phyloP scores from a whole-genome alignment of 1,140 invertebrate genomes.

The Trachelipus rathkii region DNA sequence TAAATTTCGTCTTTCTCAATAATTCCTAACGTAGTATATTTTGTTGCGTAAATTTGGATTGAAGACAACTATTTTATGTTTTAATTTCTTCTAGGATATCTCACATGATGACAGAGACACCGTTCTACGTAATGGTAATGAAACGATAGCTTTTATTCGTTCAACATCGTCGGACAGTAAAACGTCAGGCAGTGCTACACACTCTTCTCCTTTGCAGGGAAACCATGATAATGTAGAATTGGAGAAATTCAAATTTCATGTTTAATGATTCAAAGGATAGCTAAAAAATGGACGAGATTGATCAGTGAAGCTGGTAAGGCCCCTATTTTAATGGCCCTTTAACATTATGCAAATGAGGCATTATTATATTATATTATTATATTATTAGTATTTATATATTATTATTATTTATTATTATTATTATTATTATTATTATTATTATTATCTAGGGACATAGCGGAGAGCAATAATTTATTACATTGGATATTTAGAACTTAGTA shows the following conservation, averaged over 20 bases:
- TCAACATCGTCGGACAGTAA: conserved; percentile 75
- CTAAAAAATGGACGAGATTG: conserved; percentile 78
- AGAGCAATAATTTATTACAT: conserved; percentile 91
- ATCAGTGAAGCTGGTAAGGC: conserved; percentile 67
- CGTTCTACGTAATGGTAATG: conserved; percentile 79
- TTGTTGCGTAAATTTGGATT: no score
- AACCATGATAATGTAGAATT: conserved; percentile 67
- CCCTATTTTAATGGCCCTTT: not conserved
- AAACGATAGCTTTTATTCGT: conserved; percentile 71
- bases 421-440: no score
- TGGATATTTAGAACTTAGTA: conserved; percentile 82
- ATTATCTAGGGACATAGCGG: conserved; percentile 69
- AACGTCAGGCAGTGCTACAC: conserved; percentile 68
- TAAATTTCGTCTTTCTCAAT: no score
- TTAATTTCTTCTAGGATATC: conserved; percentile 27
- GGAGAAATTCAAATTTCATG: conserved; percentile 77
- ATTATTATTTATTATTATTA: not conserved
- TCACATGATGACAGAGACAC: conserved; percentile 74
- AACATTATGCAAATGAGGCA: not conserved
- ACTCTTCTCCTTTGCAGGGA: conserved; percentile 80
- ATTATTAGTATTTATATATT: not conserved
- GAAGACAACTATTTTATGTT: not conserved
- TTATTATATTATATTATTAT: not conserved
- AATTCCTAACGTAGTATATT: no score
- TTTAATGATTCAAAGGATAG: conserved; percentile 75